These are phyloP conservation scores for Temnothorax longispinosus DNA, from an alignment of 1,140 invertebrate genomes.

Conservation along the genomic window DNA sequence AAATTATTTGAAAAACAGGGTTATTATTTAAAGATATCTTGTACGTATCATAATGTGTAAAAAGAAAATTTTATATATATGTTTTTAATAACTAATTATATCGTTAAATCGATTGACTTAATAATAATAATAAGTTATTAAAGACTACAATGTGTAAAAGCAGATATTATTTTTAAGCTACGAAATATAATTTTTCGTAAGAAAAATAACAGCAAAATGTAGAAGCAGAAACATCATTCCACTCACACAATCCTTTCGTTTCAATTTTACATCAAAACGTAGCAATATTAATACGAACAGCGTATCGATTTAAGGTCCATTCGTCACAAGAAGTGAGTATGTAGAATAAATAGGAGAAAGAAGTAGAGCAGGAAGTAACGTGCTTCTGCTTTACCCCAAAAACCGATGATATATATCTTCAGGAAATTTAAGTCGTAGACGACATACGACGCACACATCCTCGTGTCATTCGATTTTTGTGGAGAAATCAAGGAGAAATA, in stretches of 20 bases:
- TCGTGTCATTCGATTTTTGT: not conserved
- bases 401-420: constrained; percentile 20
- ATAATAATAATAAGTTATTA: not conserved
- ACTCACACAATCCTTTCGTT: not conserved
- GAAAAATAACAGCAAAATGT: not conserved
- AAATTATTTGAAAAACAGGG: not conserved
- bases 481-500: not conserved
- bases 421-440: not conserved
- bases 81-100: no score
- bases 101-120: not conserved
- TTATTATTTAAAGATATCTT: not conserved
- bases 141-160: not conserved
- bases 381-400: not conserved
- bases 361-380: not conserved
- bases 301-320: not conserved
- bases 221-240: not conserved
- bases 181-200: not conserved
- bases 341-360: constrained; percentile 6
- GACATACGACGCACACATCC: not conserved
- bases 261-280: not conserved
- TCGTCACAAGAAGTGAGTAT: not conserved
- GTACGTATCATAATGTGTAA: no score
- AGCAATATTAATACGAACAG: not conserved
- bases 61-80: no score
- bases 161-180: not conserved